A percentile compares a stretch with the other conserved stretches of the same genome.
Evolutionary conservation across 2,888 invertebrate species (phyloP).

Genomic region (Rugalucina vietnamica): DNA sequence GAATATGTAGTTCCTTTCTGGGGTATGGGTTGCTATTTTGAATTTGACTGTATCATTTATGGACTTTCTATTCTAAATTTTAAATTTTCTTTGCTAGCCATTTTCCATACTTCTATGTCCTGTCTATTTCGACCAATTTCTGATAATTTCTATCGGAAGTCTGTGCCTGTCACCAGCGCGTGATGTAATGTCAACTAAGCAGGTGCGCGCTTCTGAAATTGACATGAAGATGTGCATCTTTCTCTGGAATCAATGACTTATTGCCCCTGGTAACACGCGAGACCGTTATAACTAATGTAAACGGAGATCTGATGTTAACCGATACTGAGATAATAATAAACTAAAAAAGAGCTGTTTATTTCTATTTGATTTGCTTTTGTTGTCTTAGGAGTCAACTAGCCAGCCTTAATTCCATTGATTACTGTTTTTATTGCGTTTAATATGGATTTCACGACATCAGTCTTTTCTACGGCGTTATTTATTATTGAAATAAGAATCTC

Average conservation of each 20-base stretch:
- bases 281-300: slow-evolving; percentile 10
- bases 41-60: too few species aligned
- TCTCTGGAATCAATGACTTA: slow-evolving; percentile 31
- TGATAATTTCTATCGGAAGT: slow-evolving; percentile 26
- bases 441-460: neutral
- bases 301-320: neutral
- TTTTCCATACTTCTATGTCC: too few species aligned
- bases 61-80: too few species aligned
- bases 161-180: slow-evolving; percentile 36
- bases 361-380: slow-evolving; percentile 9
- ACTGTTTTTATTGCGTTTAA: neutral
- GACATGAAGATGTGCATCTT: slow-evolving; percentile 27
- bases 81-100: too few species aligned
- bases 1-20: too few species aligned
- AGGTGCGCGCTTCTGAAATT: slow-evolving; percentile 44
- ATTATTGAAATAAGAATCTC: too few species aligned
- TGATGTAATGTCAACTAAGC: slow-evolving; percentile 41
- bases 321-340: slow-evolving; percentile 11
- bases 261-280: slow-evolving; percentile 6
- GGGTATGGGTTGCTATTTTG: too few species aligned
- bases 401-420: neutral
- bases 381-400: neutral
- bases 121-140: slow-evolving; percentile 26
- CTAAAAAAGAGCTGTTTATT: neutral
- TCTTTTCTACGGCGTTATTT: too few species aligned